Evolutionary conservation across 2,113 vertebrate genomes (phyloP).

Genomic region (Planiliza haematocheilus): DNA sequence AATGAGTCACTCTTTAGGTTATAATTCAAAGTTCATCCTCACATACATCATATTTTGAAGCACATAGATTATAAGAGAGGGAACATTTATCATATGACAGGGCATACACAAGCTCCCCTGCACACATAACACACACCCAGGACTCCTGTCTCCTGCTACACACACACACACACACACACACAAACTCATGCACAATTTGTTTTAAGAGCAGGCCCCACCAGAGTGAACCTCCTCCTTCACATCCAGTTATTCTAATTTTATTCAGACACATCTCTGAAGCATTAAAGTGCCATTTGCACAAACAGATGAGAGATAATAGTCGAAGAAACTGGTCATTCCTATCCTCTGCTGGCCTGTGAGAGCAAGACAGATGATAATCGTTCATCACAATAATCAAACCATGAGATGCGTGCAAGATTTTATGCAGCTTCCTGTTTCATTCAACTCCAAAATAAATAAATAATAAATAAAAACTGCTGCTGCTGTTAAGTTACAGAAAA

Average conservation of each 20-base stretch:
- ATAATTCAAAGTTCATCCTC: conserved; percentile 91
- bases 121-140: conserved; percentile 53
- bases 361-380: conserved; percentile 67
- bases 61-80: conserved; percentile 89
- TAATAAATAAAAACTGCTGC: not conserved
- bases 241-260: conserved; percentile 77
- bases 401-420: conserved; percentile 35
- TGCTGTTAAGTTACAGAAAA: conserved; percentile 2
- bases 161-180: conserved; percentile 41
- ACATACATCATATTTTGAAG: conserved; percentile 91
- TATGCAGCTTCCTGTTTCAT: conserved; percentile 22
- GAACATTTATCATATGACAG: conserved; percentile 88
- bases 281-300: conserved; percentile 77
- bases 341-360: conserved; percentile 58
- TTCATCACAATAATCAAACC: conserved; percentile 75
- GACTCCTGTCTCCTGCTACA: not conserved
- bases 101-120: conserved; percentile 76
- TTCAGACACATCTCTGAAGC: conserved; percentile 74
- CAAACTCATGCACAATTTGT: conserved; percentile 40
- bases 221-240: conserved; percentile 71
- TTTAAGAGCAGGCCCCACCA: conserved; percentile 58
- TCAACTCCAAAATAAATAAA: conserved; percentile 13
- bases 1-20: conserved; percentile 88
- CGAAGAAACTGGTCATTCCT: conserved; percentile 70
- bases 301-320: conserved; percentile 77